These are phyloP conservation scores for Trachelus tabidus DNA, from an alignment of 2,888 invertebrate species.

Conservation along the genomic window DNA sequence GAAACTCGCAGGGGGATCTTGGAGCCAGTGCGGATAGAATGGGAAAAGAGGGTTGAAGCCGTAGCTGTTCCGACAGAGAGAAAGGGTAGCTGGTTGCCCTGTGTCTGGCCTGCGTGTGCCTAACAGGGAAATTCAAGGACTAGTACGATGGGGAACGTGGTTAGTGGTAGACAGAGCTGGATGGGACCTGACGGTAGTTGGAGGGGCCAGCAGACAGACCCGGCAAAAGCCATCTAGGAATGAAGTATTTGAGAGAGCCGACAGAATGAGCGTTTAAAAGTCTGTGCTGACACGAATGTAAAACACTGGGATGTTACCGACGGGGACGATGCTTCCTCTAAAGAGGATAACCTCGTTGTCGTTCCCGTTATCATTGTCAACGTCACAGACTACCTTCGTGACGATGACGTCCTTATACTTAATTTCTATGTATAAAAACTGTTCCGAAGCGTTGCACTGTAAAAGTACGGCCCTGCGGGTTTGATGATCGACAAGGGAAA, in stretches of 20 bases:
- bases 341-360: slow-evolving; percentile 7
- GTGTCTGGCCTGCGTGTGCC: neutral
- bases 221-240: neutral
- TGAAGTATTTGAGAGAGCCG: neutral
- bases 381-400: neutral
- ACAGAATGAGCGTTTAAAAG: neutral
- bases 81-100: neutral
- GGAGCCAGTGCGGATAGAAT: neutral
- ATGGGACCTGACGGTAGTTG: neutral
- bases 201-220: neutral
- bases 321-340: slow-evolving; percentile 3
- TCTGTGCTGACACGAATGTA: neutral
- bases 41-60: neutral
- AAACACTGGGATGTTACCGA: neutral
- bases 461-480: neutral
- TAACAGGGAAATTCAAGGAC: neutral
- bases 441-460: neutral
- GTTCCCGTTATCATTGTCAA: neutral
- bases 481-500: neutral
- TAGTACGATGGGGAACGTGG: neutral
- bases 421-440: neutral
- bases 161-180: neutral
- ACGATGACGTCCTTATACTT: neutral
- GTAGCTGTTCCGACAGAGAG: neutral
- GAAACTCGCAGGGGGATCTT: neutral